Conservation (phyloP, 2,113 vertebrate species). For the Lethenteron camtschaticum region DNA sequence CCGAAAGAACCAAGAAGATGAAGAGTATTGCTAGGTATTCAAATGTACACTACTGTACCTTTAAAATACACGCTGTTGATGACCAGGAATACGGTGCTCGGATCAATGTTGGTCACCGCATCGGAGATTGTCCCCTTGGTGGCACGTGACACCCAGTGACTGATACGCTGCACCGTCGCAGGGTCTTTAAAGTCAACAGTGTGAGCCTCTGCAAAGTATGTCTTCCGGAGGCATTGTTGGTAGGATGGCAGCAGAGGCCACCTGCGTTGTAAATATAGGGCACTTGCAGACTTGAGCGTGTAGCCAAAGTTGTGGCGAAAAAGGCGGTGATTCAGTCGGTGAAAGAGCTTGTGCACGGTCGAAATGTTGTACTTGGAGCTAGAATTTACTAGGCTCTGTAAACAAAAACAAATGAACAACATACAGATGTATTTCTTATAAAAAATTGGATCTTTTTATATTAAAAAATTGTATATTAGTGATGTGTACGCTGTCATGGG, state of each 20-base stretch:
- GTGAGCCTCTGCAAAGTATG: conserved; percentile 67
- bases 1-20: too few relatives aligned
- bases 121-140: conserved; percentile 81
- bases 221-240: conserved; percentile 35
- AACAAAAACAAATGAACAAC: background rate
- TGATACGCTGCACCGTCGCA: conserved; percentile 42
- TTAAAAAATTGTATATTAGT: too few relatives aligned
- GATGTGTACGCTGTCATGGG: too few relatives aligned
- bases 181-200: conserved; percentile 54
- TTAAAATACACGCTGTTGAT: conserved; percentile 94
- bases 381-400: conserved; percentile 49
- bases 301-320: conserved; percentile 87
- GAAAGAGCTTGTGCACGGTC: conserved; percentile 79
- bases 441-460: too few relatives aligned
- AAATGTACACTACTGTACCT: conserved; percentile 29
- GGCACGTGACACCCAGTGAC: conserved; percentile 47
- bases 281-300: conserved; percentile 54
- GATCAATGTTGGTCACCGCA: conserved; percentile 43
- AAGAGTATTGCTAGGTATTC: too few relatives aligned
- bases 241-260: conserved; percentile 35
- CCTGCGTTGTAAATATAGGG: conserved; percentile 47
- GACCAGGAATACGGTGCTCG: conserved; percentile 58
- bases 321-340: conserved; percentile 69
- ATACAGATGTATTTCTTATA: too few relatives aligned
- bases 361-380: conserved; percentile 55